phyloP scores from a whole-genome alignment of 2,888 invertebrate genomes.

The Stegana nigrithorax region DNA sequence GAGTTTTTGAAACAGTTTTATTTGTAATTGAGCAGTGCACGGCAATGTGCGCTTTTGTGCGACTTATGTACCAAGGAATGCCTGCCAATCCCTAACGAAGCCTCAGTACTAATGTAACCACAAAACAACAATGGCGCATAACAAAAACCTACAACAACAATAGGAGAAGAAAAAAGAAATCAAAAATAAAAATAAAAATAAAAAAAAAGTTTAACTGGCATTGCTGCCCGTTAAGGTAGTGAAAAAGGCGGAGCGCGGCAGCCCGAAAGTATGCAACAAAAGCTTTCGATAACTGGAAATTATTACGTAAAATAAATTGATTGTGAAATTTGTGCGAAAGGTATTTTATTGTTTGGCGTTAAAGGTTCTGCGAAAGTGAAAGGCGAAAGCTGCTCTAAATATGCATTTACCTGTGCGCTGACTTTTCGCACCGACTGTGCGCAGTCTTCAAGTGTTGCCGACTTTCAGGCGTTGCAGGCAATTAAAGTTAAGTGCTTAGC shows the following conservation, averaged over 20 bases:
- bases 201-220: no score
- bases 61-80: no score
- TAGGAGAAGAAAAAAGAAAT: background rate
- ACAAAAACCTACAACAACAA: background rate
- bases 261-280: constrained; percentile 7
- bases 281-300: background rate
- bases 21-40: no score
- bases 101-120: no score
- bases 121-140: background rate
- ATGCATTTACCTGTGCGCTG: background rate
- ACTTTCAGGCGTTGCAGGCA: constrained; percentile 6
- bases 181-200: constrained; percentile 9
- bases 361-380: constrained; percentile 5
- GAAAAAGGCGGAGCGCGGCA: background rate
- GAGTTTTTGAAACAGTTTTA: constrained; percentile 15
- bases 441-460: constrained; percentile 6
- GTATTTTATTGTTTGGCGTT: constrained; percentile 8
- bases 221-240: no score
- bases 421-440: background rate
- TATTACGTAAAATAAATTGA: constrained; percentile 13
- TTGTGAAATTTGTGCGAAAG: background rate
- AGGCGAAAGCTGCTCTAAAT: constrained; percentile 9
- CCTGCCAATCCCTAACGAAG: no score
- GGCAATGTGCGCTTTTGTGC: no score
- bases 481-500: constrained; percentile 8